These are phyloP conservation scores for Caradrina kadenii DNA, from an alignment of 2,888 invertebrate genomes.

Conservation along the genomic window DNA sequence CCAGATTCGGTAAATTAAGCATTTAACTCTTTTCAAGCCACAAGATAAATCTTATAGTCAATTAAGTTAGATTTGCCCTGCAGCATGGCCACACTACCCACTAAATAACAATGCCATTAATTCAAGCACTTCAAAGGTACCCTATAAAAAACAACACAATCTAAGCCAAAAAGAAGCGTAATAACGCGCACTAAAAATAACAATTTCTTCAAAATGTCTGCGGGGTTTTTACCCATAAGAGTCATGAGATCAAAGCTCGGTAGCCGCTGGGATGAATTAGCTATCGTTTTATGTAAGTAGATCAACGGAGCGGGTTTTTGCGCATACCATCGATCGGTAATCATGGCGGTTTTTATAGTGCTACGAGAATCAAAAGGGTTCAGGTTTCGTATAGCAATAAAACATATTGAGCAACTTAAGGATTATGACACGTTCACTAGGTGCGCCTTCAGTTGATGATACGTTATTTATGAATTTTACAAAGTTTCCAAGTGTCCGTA, in stretches of 20 bases:
- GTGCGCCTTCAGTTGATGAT: neutral
- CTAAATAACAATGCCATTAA: neutral
- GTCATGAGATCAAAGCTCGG: slow-evolving; percentile 56
- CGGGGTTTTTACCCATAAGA: slow-evolving; percentile 43
- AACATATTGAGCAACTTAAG: slow-evolving; percentile 6
- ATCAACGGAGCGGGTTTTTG: slow-evolving; percentile 59
- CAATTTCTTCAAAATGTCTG: slow-evolving; percentile 52
- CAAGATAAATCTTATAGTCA: neutral
- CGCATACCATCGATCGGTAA: slow-evolving; percentile 45
- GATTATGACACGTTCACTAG: neutral
- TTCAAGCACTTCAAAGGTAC: slow-evolving; percentile 5
- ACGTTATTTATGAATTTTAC: neutral
- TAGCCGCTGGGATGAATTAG: slow-evolving; percentile 64
- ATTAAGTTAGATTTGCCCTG: slow-evolving; percentile 4
- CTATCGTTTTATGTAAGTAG: slow-evolving; percentile 70
- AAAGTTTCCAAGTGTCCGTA: neutral
- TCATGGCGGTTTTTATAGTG: slow-evolving; percentile 43
- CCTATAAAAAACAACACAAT: slow-evolving; percentile 19
- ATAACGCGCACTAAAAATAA: slow-evolving; percentile 56
- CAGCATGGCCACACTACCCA: slow-evolving; percentile 6
- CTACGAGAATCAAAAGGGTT: slow-evolving; percentile 36
- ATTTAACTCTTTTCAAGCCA: neutral
- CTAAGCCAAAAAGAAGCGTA: slow-evolving; percentile 38
- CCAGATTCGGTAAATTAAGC: too few species aligned
- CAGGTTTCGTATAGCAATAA: slow-evolving; percentile 12